Evolutionary conservation across 2,797 vertebrate species (phyloP).

Genomic region (Poecilia wingei): DNA sequence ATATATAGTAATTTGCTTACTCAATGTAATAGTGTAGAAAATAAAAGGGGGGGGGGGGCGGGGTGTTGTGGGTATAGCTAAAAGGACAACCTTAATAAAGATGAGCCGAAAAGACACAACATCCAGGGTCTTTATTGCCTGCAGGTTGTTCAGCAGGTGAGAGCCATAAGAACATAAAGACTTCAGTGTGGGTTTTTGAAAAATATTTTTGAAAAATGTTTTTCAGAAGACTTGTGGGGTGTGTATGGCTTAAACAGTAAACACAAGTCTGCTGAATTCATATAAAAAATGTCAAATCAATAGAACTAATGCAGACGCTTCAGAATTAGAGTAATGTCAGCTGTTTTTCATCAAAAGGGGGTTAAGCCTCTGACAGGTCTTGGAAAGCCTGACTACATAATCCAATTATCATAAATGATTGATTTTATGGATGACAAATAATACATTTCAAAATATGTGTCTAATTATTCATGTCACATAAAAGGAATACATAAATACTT

Average conservation of each 20-base stretch:
- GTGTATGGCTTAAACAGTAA: background rate
- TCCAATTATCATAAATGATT: background rate
- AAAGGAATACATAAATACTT: background rate
- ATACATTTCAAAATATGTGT: background rate
- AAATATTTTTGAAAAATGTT: background rate
- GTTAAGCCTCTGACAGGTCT: background rate
- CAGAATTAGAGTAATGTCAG: background rate
- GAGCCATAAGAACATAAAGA: background rate
- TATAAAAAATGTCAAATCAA: background rate
- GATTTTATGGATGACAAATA: background rate
- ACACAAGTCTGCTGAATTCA: background rate
- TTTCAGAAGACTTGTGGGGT: background rate
- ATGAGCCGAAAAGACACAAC: background rate
- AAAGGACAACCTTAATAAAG: background rate
- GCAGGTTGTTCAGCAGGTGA: background rate
- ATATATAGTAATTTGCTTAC: background rate
- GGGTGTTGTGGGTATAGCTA: background rate
- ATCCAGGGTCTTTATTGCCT: background rate
- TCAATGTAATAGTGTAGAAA: too few species aligned
- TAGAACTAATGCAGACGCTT: background rate
- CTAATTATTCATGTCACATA: background rate
- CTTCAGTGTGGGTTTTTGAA: background rate
- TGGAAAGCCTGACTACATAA: background rate
- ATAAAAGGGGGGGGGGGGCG: background rate
- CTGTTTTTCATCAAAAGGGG: background rate